Evolutionary conservation across 1,140 invertebrate genomes (phyloP).

Genomic region (Steinernema khuongi): DNA sequence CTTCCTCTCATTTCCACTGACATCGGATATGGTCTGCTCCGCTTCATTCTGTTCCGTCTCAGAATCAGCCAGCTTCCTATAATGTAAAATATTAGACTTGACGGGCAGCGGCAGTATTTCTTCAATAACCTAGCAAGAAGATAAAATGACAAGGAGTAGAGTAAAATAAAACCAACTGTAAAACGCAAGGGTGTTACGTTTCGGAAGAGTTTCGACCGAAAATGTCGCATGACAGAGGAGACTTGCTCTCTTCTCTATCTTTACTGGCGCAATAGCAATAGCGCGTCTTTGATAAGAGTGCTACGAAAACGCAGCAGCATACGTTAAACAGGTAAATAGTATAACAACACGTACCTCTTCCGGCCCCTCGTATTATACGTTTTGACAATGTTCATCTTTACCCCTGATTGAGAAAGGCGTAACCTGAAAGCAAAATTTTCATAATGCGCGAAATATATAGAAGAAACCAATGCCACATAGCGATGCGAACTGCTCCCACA

Average conservation of each 20-base stretch:
- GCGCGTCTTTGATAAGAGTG: too few species aligned
- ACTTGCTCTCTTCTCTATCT: too few species aligned
- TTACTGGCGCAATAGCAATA: too few species aligned
- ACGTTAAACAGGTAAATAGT: background rate
- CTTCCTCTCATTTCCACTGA: background rate
- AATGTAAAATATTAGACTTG: background rate
- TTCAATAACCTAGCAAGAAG: background rate
- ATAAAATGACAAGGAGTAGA: background rate
- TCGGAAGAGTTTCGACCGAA: background rate
- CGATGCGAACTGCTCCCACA: background rate
- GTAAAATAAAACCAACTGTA: background rate
- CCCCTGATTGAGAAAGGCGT: too few species aligned
- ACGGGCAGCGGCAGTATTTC: background rate
- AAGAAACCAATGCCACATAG: constrained; percentile 6
- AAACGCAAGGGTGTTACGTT: background rate
- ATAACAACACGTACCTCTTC: background rate
- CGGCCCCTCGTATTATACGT: background rate
- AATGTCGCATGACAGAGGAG: too few species aligned
- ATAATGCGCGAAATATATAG: too few species aligned
- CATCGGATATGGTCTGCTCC: background rate
- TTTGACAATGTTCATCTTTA: background rate
- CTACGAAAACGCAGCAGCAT: too few species aligned
- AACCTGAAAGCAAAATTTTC: too few species aligned
- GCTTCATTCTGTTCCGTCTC: background rate
- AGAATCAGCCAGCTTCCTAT: background rate